Evolutionary conservation across 2,888 invertebrate species (phyloP).

Genomic region (Philopedon plagiatum): DNA sequence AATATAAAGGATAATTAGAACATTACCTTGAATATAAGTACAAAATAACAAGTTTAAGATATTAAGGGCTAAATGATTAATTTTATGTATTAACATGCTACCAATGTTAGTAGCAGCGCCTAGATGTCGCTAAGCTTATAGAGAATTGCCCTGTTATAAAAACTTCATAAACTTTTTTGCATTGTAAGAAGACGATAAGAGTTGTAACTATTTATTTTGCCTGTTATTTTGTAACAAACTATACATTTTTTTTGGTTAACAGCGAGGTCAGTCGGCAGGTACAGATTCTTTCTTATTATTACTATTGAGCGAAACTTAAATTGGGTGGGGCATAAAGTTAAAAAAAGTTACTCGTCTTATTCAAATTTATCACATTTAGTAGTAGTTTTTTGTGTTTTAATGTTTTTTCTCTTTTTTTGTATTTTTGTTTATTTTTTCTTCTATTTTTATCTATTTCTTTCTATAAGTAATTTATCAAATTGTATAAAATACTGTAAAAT

Average conservation of each 20-base stretch:
- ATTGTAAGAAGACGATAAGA: slow-evolving; percentile 37
- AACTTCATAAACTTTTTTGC: slow-evolving; percentile 37
- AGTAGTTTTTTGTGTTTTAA: slow-evolving; percentile 54
- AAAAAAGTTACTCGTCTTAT: slow-evolving; percentile 47
- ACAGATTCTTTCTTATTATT: slow-evolving; percentile 53
- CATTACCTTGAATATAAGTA: slow-evolving; percentile 59
- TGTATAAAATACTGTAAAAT: slow-evolving; percentile 70
- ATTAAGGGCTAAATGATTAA: slow-evolving; percentile 54
- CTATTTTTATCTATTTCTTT: slow-evolving; percentile 60
- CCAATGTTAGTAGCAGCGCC: slow-evolving; percentile 45
- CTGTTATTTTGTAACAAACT: slow-evolving; percentile 46
- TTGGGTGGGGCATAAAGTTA: slow-evolving; percentile 46
- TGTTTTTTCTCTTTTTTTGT: slow-evolving; percentile 55
- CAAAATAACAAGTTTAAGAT: slow-evolving; percentile 60
- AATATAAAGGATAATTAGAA: slow-evolving; percentile 50
- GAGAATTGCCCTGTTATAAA: slow-evolving; percentile 68
- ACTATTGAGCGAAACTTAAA: slow-evolving; percentile 51
- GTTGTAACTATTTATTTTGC: slow-evolving; percentile 35
- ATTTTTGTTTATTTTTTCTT: slow-evolving; percentile 55
- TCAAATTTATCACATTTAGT: slow-evolving; percentile 51
- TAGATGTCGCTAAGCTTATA: slow-evolving; percentile 61
- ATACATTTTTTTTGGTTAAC: slow-evolving; percentile 62
- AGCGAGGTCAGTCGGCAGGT: slow-evolving; percentile 67
- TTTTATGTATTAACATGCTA: slow-evolving; percentile 46
- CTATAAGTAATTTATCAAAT: slow-evolving; percentile 64